phyloP scores from a whole-genome alignment of 1,140 invertebrate species.

The Drosophila orosa region DNA sequence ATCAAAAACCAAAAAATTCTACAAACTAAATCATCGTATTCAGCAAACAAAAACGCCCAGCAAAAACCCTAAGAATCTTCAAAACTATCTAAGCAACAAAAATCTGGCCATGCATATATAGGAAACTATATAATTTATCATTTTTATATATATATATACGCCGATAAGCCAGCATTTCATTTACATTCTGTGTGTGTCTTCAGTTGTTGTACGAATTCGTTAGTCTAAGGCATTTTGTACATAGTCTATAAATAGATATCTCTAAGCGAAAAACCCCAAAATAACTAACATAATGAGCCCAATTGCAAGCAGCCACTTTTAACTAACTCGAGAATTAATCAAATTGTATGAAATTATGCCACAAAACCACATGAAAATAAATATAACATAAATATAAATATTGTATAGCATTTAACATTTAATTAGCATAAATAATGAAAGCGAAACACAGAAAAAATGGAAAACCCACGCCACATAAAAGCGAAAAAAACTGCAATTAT shows the following conservation, averaged over 20 bases:
- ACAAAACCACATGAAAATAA: conserved; percentile 62
- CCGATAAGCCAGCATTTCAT: conserved; percentile 40
- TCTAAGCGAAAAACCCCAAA: conserved; percentile 45
- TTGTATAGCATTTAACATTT: conserved; percentile 80
- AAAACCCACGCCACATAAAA: conserved; percentile 55
- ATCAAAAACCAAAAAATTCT: conserved; percentile 75
- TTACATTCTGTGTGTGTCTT: conserved; percentile 70
- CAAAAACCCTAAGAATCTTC: conserved; percentile 72
- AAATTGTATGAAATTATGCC: conserved; percentile 78
- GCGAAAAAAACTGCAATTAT: conserved; percentile 74
- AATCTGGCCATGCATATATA: conserved; percentile 68
- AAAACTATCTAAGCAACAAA: conserved; percentile 72
- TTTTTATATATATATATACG: conserved; percentile 48
- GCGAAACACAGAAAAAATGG: conserved; percentile 29
- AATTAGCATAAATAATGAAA: conserved; percentile 78
- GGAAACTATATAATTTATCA: conserved; percentile 43
- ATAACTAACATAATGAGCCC: conserved; percentile 24
- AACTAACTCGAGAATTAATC: conserved; percentile 81
- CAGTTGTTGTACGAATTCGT: conserved; percentile 77
- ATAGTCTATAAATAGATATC: conserved; percentile 71
- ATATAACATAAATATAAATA: conserved; percentile 58
- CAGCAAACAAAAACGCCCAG: conserved; percentile 36
- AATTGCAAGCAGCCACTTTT: conserved; percentile 55
- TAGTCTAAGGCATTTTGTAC: conserved; percentile 74
- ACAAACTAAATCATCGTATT: conserved; percentile 44